These are phyloP conservation scores for Thalpophila matura DNA, from an alignment of 2,888 invertebrate genomes.

Conservation along the genomic window DNA sequence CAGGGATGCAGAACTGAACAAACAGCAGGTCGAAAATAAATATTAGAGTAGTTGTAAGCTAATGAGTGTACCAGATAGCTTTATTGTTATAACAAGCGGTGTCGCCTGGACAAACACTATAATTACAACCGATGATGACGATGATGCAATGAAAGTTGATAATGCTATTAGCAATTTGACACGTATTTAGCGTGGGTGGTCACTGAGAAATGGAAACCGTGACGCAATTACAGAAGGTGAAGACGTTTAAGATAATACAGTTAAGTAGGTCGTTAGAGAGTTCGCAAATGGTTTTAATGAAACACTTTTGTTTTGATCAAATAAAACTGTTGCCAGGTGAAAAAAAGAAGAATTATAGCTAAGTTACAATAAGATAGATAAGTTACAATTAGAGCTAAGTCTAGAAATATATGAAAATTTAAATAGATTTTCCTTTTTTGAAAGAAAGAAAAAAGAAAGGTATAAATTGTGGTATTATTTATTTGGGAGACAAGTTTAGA, in stretches of 20 bases:
- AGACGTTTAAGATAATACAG: conserved; percentile 75
- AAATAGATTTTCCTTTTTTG: background rate
- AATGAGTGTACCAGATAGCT: conserved; percentile 83
- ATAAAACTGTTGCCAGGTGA: conserved; percentile 50
- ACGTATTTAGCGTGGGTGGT: conserved; percentile 86
- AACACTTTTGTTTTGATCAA: conserved; percentile 53
- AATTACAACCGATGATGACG: conserved; percentile 77
- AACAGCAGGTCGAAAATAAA: conserved; percentile 68
- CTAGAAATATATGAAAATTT: background rate
- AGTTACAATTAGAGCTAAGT: conserved; percentile 6
- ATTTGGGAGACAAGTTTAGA: background rate
- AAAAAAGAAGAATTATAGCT: conserved; percentile 19
- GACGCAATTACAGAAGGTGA: conserved; percentile 78
- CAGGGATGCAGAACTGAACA: conserved; percentile 50
- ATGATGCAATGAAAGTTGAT: conserved; percentile 89
- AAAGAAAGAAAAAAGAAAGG: background rate
- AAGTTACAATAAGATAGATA: too few relatives aligned
- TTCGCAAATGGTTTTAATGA: conserved; percentile 66
- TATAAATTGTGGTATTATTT: conserved; percentile 2
- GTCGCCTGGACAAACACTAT: conserved; percentile 79
- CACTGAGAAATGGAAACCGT: conserved; percentile 79
- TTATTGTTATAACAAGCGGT: conserved; percentile 82
- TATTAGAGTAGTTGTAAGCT: conserved; percentile 75
- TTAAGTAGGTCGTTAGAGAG: conserved; percentile 76
- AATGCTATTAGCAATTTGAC: conserved; percentile 87